Evolutionary conservation across 53 echinoderm and acorn worm species (phyloP).

Genomic region (Antedon mediterranea): DNA sequence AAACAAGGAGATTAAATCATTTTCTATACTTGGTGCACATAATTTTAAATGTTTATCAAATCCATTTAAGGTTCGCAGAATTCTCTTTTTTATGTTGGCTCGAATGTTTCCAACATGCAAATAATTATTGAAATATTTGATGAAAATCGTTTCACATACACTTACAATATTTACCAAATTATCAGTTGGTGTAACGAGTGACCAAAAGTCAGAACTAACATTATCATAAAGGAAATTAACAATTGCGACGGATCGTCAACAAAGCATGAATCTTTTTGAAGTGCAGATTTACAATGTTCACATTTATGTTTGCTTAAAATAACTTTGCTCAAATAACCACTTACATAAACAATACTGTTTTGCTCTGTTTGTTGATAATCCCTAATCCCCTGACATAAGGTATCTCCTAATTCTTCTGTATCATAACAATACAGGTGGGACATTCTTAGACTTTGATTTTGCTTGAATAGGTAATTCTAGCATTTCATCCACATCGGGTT

Average conservation of each 20-base stretch:
- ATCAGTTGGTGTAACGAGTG: conserved; percentile 3
- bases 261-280: neutral
- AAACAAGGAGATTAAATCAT: no score
- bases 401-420: neutral
- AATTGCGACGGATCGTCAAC: conserved; percentile 8
- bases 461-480: no score
- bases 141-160: conserved; percentile 14
- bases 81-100: no score
- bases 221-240: neutral
- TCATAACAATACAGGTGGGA: no score
- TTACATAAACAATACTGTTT: conserved; percentile 9
- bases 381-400: neutral
- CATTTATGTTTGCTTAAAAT: conserved; percentile 3
- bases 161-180: conserved; percentile 8
- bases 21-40: no score
- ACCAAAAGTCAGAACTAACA: conserved; percentile 3
- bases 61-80: no score
- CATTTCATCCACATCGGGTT: neutral
- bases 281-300: conserved; percentile 9
- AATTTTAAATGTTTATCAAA: no score
- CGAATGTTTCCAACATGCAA: conserved; percentile 6
- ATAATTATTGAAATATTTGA: conserved; percentile 13
- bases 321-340: conserved; percentile 8
- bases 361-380: neutral
- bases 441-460: no score